These are phyloP conservation scores for Copidosoma floridanum DNA, from an alignment of 1,140 invertebrate genomes.

Conservation along the genomic window DNA sequence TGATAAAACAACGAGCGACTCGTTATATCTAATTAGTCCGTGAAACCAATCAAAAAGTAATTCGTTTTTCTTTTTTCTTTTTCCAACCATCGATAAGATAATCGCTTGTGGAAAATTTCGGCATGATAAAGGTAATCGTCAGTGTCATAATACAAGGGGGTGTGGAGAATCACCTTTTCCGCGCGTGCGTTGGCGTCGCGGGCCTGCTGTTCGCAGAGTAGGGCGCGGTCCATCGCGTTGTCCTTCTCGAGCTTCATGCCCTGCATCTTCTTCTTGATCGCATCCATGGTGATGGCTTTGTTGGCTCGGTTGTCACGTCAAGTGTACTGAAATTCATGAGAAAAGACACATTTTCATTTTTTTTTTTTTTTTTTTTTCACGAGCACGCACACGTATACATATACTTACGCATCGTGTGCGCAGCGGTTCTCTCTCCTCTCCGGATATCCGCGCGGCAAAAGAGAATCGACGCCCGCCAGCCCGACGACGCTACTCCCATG, in stretches of 20 bases:
- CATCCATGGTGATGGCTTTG: slow-evolving; percentile 81
- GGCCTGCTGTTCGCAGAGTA: slow-evolving; percentile 88
- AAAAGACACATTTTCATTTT: slow-evolving; percentile 2
- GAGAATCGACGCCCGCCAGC: too few species aligned
- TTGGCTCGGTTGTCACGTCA: slow-evolving; percentile 35
- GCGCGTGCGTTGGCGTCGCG: slow-evolving; percentile 90
- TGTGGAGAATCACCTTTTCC: slow-evolving; percentile 91
- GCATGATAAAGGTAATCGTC: too few species aligned
- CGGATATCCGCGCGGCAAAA: slow-evolving; percentile 18
- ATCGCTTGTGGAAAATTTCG: too few species aligned
- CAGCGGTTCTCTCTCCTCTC: not conserved
- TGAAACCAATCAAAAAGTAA: too few species aligned
- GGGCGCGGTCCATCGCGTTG: slow-evolving; percentile 92
- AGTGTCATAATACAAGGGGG: too few species aligned
- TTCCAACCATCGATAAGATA: too few species aligned
- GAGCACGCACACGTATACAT: too few species aligned
- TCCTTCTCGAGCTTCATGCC: slow-evolving; percentile 99
- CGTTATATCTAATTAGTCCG: too few species aligned
- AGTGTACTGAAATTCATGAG: slow-evolving; percentile 28
- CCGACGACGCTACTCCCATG: too few species aligned
- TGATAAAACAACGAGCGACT: too few species aligned
- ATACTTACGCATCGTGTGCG: too few species aligned
- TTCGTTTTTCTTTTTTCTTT: too few species aligned
- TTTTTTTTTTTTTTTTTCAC: not conserved
- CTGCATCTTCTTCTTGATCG: slow-evolving; percentile 99